Base-by-base conservation (phyloP, 2,113 vertebrate species). In the Equus przewalskii region DNA sequence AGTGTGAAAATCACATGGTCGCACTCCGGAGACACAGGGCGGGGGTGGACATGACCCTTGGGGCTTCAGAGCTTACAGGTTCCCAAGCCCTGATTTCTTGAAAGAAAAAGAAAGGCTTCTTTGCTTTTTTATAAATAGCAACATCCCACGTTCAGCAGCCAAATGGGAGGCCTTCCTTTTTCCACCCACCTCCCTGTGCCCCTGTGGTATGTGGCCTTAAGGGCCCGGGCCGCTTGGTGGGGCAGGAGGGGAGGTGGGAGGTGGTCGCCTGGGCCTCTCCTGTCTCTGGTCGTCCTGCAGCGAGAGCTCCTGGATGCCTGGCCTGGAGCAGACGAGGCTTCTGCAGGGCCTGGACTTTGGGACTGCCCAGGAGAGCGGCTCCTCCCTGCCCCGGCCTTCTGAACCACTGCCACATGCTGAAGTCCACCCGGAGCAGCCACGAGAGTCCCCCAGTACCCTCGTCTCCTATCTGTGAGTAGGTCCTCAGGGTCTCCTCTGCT, bases 401-500 rank as follows among this genome's bases (percentile, higher is more conserved):
- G 49, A 84, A 54, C 44, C 67, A 54, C 33, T 33, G 49, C 67
- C 93, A 44, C 7, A 0, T 0, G 44, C 70, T 6, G 10, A 84
- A 79, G 79, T 49, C 84, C 88, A 88, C 84, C 44, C 60, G 2
- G 2, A 3, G 44, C 1, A 2, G 67, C 89, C 54, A 10, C 0
- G 64, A 19, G 54, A 13, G 33, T 49, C 33, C 76, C 7, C 8
- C 21, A 18, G 64, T 97, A 99, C 99, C 99, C 98, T 99, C 98
- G 30, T 84, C 98, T 2, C 99, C 49, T 6, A 97, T 98, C 78
- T 97, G 98, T 0, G 98, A 36, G 64, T 99, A 99, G 3, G 99
- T 99, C 94, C 97, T 96, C 92, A 99, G 94, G 95, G 99, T 98
- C 73, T 98, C 98, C 96, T 99, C 99, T 0, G 98, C 97, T 28